A percentile compares a stretch with the other conserved stretches of the same genome.
phyloP scores from a whole-genome alignment of 1,140 invertebrate genomes.

The Euura lappo region DNA sequence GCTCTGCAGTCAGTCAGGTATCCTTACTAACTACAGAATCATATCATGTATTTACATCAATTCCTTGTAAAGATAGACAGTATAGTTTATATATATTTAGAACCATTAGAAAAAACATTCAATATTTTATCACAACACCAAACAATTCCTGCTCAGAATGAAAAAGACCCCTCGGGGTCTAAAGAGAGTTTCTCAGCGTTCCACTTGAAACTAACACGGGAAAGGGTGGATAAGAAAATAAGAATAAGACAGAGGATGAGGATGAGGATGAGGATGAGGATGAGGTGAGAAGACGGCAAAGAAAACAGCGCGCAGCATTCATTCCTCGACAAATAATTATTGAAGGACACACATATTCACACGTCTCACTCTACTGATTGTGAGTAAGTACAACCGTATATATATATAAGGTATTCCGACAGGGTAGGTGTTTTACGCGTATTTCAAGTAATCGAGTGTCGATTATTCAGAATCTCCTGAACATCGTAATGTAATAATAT shows the following conservation, averaged over 20 bases:
- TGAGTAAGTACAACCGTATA: not conserved
- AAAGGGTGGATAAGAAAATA: not conserved
- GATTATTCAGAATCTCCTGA: not conserved
- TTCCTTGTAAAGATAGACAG: conserved; percentile 50
- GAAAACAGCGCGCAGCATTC: not conserved
- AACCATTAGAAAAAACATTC: conserved; percentile 37
- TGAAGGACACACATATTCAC: not conserved
- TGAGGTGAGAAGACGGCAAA: not conserved
- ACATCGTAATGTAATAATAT: not conserved
- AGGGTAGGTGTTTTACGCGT: no score
- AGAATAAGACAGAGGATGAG: not conserved
- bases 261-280: not conserved
- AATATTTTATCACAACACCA: conserved; percentile 25
- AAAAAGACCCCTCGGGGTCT: conserved; percentile 17
- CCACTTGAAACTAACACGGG: not conserved
- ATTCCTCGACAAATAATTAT: not conserved
- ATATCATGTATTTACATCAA: conserved; percentile 49
- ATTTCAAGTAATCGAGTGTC: not conserved
- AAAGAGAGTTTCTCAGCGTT: not conserved
- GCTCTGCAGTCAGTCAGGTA: not conserved
- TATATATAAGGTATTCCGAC: no score
- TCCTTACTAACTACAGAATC: conserved; percentile 33
- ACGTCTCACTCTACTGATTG: not conserved
- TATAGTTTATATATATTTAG: conserved; percentile 11
- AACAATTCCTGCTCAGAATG: conserved; percentile 24